These are phyloP conservation scores for Lasioglossum calceatum DNA, from an alignment of 2,888 invertebrate genomes.

Conservation along the genomic window DNA sequence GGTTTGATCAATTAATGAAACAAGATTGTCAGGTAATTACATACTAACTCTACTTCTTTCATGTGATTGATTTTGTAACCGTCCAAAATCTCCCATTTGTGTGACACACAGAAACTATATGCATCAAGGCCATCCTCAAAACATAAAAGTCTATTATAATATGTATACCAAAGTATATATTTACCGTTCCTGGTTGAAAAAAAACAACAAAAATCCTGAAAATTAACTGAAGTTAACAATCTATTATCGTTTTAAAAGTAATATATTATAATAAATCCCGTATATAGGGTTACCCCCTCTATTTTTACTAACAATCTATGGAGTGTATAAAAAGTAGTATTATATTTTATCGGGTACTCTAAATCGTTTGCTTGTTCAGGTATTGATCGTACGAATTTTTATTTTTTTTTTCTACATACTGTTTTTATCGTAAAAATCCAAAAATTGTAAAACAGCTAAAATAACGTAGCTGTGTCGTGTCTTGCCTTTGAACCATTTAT, in stretches of 20 bases:
- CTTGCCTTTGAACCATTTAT: slow-evolving; percentile 35
- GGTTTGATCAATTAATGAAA: slow-evolving; percentile 56
- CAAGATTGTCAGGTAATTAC: slow-evolving; percentile 62
- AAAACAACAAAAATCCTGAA: slow-evolving; percentile 46
- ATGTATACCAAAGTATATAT: slow-evolving; percentile 77
- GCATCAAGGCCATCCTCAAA: slow-evolving; percentile 71
- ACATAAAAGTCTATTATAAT: slow-evolving; percentile 67
- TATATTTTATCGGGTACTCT: slow-evolving; percentile 52
- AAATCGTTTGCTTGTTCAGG: slow-evolving; percentile 49
- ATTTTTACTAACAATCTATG: slow-evolving; percentile 69
- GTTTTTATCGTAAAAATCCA: slow-evolving; percentile 16
- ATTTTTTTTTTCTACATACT: slow-evolving; percentile 2
- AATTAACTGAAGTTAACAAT: slow-evolving; percentile 66
- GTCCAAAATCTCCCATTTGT: slow-evolving; percentile 38
- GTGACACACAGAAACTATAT: slow-evolving; percentile 65
- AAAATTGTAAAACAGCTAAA: slow-evolving; percentile 15
- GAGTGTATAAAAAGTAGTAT: slow-evolving; percentile 59
- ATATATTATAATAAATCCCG: slow-evolving; percentile 64
- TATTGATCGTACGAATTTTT: slow-evolving; percentile 37
- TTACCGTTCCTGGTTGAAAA: slow-evolving; percentile 68
- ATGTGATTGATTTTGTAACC: slow-evolving; percentile 52
- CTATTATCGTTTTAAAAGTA: slow-evolving; percentile 68
- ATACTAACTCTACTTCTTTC: slow-evolving; percentile 46
- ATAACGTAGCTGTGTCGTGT: slow-evolving; percentile 36
- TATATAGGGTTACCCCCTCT: slow-evolving; percentile 61